Percentiles rank a stretch among this genome's conserved stretches.
These are phyloP conservation scores for Tenthredo scrophulariae DNA, from an alignment of 2,888 invertebrate genomes.

Conservation along the genomic window DNA sequence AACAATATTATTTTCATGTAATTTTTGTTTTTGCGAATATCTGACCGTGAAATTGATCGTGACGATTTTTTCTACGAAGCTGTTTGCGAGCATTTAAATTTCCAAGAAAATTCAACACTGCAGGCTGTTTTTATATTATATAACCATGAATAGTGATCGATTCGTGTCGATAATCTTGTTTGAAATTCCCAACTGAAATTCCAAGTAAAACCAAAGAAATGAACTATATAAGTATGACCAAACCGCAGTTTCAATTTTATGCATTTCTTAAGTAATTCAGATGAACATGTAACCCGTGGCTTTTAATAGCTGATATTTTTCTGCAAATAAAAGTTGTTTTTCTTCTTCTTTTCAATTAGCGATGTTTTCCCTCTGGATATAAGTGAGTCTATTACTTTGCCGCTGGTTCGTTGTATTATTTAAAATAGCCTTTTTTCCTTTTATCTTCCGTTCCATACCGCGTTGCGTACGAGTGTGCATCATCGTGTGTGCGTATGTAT, in stretches of 20 bases:
- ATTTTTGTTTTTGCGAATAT: neutral
- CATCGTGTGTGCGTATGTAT: neutral
- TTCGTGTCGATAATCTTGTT: neutral
- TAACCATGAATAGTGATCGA: neutral
- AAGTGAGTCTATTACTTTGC: neutral
- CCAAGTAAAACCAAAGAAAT: neutral
- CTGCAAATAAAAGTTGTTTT: neutral
- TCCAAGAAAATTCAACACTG: neutral
- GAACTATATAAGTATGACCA: neutral
- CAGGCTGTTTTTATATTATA: neutral
- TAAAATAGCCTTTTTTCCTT: neutral
- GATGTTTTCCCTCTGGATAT: neutral
- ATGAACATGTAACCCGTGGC: neutral
- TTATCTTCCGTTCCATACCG: neutral
- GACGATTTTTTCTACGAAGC: neutral
- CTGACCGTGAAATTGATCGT: neutral
- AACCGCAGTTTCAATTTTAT: neutral
- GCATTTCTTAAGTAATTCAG: neutral
- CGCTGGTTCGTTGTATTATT: slow-evolving; percentile 11
- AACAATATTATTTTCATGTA: neutral
- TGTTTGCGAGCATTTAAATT: neutral
- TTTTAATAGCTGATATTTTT: neutral
- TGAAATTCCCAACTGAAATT: neutral
- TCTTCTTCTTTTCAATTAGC: neutral
- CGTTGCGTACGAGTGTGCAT: slow-evolving; percentile 8